Conservation (phyloP, 1,140 invertebrate species). For the Drosophila parabipectinata region DNA sequence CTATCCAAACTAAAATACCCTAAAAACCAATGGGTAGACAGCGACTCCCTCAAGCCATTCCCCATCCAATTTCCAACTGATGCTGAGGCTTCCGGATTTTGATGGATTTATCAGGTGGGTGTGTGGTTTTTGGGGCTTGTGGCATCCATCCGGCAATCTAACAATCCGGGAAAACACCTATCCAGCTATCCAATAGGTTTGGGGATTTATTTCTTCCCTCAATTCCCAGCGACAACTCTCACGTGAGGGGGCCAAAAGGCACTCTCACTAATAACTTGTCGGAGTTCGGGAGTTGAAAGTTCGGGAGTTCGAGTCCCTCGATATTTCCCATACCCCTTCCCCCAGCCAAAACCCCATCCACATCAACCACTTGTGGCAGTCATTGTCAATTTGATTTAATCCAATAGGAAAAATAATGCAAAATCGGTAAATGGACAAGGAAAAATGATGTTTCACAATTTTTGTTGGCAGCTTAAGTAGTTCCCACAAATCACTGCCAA, state of each 20-base stretch:
- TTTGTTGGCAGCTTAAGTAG: conserved; percentile 70
- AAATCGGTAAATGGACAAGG: not conserved
- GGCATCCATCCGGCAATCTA: not conserved
- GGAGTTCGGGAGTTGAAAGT: conserved; percentile 22
- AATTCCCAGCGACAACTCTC: conserved; percentile 2
- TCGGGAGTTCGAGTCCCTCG: conserved; percentile 37
- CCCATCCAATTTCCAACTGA: conserved; percentile 37
- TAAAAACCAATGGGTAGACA: not conserved
- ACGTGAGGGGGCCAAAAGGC: conserved; percentile 9
- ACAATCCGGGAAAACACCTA: not conserved
- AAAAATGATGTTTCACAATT: conserved; percentile 40
- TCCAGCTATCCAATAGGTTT: not conserved
- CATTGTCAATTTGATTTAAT: conserved; percentile 71
- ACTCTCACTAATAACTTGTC: conserved; percentile 55
- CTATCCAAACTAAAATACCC: not conserved
- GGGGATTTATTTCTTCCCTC: conserved; percentile 3
- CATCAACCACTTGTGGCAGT: conserved; percentile 66
- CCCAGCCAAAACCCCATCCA: not conserved
- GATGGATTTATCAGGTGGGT: conserved; percentile 53
- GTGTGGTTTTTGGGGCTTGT: conserved; percentile 1
- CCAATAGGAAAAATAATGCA: conserved; percentile 12
- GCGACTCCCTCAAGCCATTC: not conserved
- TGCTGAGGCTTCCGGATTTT: conserved; percentile 38
- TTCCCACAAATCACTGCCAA: conserved; percentile 13
- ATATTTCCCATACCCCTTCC: not conserved